Conservation (phyloP, 2,113 vertebrate genomes). For the Anolis sagrei region DNA sequence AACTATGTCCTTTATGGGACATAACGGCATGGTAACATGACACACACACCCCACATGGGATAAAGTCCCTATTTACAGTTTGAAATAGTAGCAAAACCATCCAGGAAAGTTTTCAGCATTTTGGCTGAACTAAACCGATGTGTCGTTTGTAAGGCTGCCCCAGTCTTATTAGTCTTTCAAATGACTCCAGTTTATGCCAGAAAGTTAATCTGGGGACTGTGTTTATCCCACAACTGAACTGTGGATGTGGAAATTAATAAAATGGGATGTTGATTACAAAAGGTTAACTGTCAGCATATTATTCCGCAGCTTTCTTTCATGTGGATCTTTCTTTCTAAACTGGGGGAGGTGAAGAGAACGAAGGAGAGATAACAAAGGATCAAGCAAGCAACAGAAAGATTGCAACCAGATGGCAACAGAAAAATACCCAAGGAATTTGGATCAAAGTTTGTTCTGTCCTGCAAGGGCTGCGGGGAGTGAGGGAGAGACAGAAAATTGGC, state of each 20-base stretch:
- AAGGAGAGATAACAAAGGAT: not conserved
- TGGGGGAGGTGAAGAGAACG: too few species aligned
- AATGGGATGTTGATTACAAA: not conserved
- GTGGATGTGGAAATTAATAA: not conserved
- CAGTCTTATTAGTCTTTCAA: not conserved
- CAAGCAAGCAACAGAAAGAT: not conserved
- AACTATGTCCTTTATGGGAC: too few species aligned
- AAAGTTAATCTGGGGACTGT: not conserved
- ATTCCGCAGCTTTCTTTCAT: not conserved
- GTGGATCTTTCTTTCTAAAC: not conserved
- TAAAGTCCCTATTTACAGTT: too few species aligned
- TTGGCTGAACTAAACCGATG: not conserved
- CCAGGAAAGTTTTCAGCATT: not conserved
- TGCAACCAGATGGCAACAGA: conserved; percentile 1
- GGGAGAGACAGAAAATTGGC: not conserved
- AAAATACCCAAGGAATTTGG: not conserved
- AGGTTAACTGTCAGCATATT: not conserved
- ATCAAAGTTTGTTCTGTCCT: conserved; percentile 14
- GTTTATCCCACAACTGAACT: not conserved
- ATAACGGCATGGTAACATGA: too few species aligned
- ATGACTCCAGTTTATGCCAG: not conserved
- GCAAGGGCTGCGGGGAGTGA: too few species aligned
- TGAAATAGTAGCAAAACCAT: not conserved
- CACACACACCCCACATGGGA: too few species aligned
- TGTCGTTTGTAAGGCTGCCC: not conserved